A percentile compares a stretch with the other conserved stretches of the same genome.
Evolutionary conservation across 2,113 vertebrate species (phyloP).

Genomic region (Lynx canadensis): DNA sequence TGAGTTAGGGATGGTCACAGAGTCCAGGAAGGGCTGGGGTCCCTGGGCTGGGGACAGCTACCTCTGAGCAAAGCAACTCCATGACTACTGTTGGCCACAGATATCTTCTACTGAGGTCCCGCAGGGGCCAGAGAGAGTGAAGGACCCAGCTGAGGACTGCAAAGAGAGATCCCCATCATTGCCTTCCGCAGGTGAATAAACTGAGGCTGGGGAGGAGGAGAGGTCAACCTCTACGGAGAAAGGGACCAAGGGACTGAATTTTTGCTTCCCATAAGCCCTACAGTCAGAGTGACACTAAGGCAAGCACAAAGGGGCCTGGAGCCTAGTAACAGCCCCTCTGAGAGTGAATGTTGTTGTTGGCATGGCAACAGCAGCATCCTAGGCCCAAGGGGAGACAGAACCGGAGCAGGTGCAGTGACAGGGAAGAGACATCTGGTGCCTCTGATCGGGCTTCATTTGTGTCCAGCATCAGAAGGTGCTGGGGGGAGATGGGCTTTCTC

Average conservation of each 20-base stretch:
- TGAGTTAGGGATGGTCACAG: neutral
- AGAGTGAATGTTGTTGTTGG: neutral
- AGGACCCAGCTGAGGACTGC: neutral
- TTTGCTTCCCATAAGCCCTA: neutral
- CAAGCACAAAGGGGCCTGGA: neutral
- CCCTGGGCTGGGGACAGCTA: neutral
- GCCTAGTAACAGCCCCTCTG: neutral
- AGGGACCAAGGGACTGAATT: neutral
- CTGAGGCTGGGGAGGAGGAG: neutral
- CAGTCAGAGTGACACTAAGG: neutral
- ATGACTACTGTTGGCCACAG: neutral
- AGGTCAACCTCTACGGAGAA: neutral
- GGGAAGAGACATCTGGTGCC: neutral
- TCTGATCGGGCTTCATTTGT: constrained; percentile 36
- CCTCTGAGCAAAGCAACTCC: neutral
- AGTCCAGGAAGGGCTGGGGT: neutral
- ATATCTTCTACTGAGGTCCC: neutral
- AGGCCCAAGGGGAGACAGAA: neutral
- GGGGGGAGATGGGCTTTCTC: neutral
- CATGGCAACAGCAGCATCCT: neutral
- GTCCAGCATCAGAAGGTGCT: neutral
- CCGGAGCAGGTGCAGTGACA: constrained; percentile 13
- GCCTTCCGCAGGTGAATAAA: neutral
- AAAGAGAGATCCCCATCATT: neutral
- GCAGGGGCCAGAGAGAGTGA: neutral